A percentile compares a stretch with the other conserved stretches of the same genome.
These are phyloP conservation scores for Melanotaenia parkinsoni DNA, from an alignment of 2,797 vertebrate genomes.

Conservation along the genomic window DNA sequence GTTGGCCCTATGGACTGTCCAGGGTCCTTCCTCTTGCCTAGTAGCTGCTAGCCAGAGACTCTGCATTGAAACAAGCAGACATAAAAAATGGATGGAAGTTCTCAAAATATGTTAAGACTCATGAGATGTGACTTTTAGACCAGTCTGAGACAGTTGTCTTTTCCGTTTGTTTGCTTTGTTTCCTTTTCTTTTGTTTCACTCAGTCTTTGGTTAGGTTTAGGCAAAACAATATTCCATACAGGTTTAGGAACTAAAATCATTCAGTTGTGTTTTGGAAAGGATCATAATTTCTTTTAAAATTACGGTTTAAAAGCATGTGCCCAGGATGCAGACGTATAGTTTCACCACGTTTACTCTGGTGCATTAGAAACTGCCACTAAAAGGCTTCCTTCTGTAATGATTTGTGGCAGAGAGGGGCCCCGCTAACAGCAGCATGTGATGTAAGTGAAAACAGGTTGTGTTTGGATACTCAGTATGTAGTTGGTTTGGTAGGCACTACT, in stretches of 20 bases:
- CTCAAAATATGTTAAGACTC: not conserved
- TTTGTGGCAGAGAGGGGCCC: not conserved
- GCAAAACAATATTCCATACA: not conserved
- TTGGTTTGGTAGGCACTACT: too few relatives aligned
- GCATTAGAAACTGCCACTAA: not conserved
- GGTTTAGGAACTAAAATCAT: not conserved
- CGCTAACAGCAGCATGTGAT: not conserved
- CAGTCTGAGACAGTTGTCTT: not conserved
- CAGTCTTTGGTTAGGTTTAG: not conserved
- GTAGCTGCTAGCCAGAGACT: not conserved
- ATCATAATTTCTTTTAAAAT: not conserved
- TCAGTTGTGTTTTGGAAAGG: not conserved
- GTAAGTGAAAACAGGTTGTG: not conserved
- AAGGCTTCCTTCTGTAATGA: not conserved
- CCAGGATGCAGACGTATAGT: not conserved
- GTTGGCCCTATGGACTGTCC: not conserved
- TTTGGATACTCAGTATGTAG: not conserved
- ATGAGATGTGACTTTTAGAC: not conserved
- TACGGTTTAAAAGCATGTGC: not conserved
- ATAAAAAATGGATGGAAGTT: not conserved
- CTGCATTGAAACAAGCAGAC: too few relatives aligned
- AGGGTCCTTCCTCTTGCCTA: not conserved
- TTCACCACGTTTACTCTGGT: not conserved
- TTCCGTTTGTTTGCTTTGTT: not conserved
- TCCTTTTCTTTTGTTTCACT: not conserved